Base-by-base conservation (phyloP, 1,140 invertebrate species). In the Neoseiulus cucumeris region DNA sequence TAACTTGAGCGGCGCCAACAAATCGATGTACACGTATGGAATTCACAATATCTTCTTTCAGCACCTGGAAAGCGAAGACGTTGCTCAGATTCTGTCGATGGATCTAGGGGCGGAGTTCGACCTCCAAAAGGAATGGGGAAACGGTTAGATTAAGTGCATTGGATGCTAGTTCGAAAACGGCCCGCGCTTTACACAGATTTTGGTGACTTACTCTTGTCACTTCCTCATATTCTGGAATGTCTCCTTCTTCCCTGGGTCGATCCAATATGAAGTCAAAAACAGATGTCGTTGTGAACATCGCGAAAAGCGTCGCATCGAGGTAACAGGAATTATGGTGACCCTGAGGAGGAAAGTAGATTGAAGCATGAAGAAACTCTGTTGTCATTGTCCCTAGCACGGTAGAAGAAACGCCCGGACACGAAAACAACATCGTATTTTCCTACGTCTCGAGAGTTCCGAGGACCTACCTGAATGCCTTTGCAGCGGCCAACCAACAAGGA, bases 321-420 rank as follows among this genome's bases (percentile, higher is more conserved):
- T 98, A 98, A 75, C 94, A 98, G 0, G 91, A 96, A 79, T 97
- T 98, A 72, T 94, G 89, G 75, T 96, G 91, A 5, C 94, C 94
- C 78, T 97, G 92, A 6, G 4, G 33, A 59, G 25, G 33, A 59
- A 25, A 47, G 4, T 47, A 28, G 28, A 47, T 14, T 4, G 22
- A 20, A 20, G 14, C 7, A 4, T 14, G 45, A 47, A 47, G 4
- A 14, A 47, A 47, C 42, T 14, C 12, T 44, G 12, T 44, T 44
- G n/a, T 47, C 45, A 18, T 44, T 47, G 28, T 18, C 45, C 28
- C 14, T 20, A 47, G 7, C 45, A n/a, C n/a, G n/a, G n/a, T n/a
- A n/a, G n/a, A n/a, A n/a, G n/a, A n/a, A n/a, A n/a, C n/a, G n/a
- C n/a, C 33, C 33, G 4, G 33, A 39, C 4, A 9, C 4, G 33